Conservation (phyloP, 64 coral and sea anemone genomes). For the Stylophora pistillata region DNA sequence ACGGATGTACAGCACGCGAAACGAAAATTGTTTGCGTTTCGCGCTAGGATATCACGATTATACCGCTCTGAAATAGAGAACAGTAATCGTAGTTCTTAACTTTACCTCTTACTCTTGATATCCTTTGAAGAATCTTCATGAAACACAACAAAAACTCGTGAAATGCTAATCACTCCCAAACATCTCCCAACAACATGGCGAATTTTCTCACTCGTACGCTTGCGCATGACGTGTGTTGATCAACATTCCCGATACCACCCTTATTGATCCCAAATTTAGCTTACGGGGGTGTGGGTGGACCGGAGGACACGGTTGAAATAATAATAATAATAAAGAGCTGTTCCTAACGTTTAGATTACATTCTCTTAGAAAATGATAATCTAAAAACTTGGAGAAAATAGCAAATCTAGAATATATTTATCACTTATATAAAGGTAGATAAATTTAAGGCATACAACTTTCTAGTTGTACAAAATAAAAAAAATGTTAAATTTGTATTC, state of each 20-base stretch:
- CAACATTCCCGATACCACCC: slow-evolving; percentile 30
- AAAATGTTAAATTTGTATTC: too few species aligned
- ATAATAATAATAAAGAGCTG: background rate
- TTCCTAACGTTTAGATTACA: too few species aligned
- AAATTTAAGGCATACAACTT: too few species aligned
- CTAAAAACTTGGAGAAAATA: too few species aligned
- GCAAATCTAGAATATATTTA: too few species aligned
- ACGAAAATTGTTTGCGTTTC: slow-evolving; percentile 40
- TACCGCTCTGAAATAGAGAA: background rate
- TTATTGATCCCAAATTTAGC: background rate
- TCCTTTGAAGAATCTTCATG: slow-evolving; percentile 83
- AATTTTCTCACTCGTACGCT: slow-evolving; percentile 49
- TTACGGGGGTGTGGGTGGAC: background rate
- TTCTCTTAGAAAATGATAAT: too few species aligned
- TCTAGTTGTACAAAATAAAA: too few species aligned
- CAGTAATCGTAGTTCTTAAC: slow-evolving; percentile 43
- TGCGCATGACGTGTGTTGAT: slow-evolving; percentile 86
- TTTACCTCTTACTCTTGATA: slow-evolving; percentile 75
- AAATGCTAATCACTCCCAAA: slow-evolving; percentile 89
- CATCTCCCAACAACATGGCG: slow-evolving; percentile 91
- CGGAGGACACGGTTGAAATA: background rate
- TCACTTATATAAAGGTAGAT: too few species aligned
- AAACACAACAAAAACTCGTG: slow-evolving; percentile 98
- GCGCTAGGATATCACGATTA: too few species aligned
- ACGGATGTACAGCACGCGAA: slow-evolving; percentile 23